Evolutionary conservation across 2,113 vertebrate species (phyloP).

Genomic region (Onychostruthus taczanowskii): DNA sequence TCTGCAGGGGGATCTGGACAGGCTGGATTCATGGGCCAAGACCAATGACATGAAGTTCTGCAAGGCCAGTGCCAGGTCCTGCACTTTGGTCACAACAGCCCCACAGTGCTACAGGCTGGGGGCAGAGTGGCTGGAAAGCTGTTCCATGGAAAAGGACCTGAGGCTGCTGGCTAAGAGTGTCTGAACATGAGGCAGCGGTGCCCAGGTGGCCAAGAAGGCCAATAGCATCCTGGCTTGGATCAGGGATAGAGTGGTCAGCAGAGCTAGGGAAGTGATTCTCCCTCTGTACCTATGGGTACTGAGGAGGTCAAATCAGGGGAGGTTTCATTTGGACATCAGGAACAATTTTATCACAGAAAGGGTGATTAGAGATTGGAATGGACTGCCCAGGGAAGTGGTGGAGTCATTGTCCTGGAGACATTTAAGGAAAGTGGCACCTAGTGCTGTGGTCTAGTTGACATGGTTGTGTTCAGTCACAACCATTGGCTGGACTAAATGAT

Average conservation of each 20-base stretch:
- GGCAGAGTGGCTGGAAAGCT: not conserved
- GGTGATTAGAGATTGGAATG: not conserved
- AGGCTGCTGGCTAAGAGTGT: fast-evolving
- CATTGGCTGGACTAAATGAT: not conserved
- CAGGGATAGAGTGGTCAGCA: not conserved
- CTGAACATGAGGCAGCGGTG: not conserved
- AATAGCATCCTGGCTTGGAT: not conserved
- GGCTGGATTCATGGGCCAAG: not conserved
- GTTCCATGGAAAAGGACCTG: not conserved
- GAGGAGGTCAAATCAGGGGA: not conserved
- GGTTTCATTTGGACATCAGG: not conserved
- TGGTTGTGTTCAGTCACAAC: not conserved
- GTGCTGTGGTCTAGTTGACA: not conserved
- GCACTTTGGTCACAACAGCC: not conserved
- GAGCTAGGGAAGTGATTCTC: not conserved
- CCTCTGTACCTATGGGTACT: not conserved
- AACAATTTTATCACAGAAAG: not conserved
- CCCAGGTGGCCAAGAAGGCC: not conserved
- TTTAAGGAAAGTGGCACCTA: not conserved
- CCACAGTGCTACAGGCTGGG: not conserved
- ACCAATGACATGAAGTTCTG: not conserved
- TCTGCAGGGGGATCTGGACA: not conserved
- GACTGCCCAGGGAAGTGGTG: not conserved
- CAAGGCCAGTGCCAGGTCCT: not conserved
- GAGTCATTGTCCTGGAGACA: fast-evolving